Evolutionary conservation across 92 coral and sea anemone species (phyloP), one percentile per base, ranked within the genome.

Genomic region (Epizoanthus fatuus): DNA sequence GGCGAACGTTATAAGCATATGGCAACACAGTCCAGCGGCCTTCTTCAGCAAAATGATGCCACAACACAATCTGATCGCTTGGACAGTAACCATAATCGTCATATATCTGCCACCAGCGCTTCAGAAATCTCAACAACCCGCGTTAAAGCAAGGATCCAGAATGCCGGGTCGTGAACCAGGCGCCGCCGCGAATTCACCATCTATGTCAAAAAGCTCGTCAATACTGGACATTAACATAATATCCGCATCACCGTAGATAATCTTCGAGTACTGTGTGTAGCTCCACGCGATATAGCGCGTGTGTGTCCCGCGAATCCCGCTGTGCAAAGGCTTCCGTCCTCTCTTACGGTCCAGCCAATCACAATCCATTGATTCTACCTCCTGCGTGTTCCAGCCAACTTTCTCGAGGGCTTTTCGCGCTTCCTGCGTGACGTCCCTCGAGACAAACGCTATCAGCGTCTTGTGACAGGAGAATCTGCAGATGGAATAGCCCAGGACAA

Each of bases 211-310:
- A 45, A 95, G 84, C 74, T 93, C 94, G 75, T 95, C 98, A n/a
- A 93, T 90, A 60, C 75, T 29, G 35, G 35, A 86, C 64, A 95
- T 56, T 14, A 84, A 74, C 95, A 95, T 90, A 56, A 75, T 83
- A 72, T 95, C 98, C 2, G 95, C 81, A 55, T 95, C 98, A 25
- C 83, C 85, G 65, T 95, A 93, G 90, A 86, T 29, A 29, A 29
- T 29, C 35, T 29, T 29, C 35, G 35, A 29, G 35, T 29, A 29
- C 35, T 29, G 35, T 4, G 94, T 86, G 51, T 76, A 88, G 54
- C 80, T 95, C 96, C 96, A 95, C 3, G 98, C 98, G 25, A 90
- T 92, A 56, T 90, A 95, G 25, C 98, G 86, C 10, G 98, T 92
- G 83, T 95, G 94, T 12, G 98, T 95, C 7, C 98, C 96, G 38